phyloP scores from a whole-genome alignment of 1,140 invertebrate genomes.

The Penaeus chinensis region DNA sequence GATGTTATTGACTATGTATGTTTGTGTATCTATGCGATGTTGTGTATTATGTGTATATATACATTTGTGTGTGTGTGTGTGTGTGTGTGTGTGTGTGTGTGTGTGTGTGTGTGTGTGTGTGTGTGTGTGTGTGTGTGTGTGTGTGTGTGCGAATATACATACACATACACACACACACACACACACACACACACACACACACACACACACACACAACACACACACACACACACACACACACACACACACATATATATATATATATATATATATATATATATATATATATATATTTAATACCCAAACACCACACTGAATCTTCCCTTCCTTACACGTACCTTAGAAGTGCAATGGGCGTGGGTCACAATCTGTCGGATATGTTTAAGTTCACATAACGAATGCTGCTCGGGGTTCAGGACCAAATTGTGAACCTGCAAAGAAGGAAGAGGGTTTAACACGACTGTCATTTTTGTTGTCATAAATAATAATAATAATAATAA shows the following conservation, averaged over 20 bases:
- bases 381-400: slow-evolving; percentile 79
- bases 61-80: too few species aligned
- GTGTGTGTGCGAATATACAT: too few species aligned
- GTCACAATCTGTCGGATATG: slow-evolving; percentile 77
- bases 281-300: background rate
- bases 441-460: slow-evolving; percentile 26
- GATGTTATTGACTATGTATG: too few species aligned
- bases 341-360: slow-evolving; percentile 74
- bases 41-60: too few species aligned
- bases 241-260: background rate
- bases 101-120: too few species aligned
- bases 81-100: too few species aligned
- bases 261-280: slow-evolving; percentile 16
- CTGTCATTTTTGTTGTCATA: background rate
- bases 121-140: too few species aligned
- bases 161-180: slow-evolving; percentile 3
- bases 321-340: slow-evolving; percentile 17
- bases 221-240: too few species aligned
- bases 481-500: background rate
- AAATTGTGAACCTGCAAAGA: slow-evolving; percentile 76
- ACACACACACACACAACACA: too few species aligned
- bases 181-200: background rate
- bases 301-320: background rate
- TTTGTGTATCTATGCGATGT: too few species aligned
- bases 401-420: slow-evolving; percentile 76